These are phyloP conservation scores for Tiphia femorata DNA, from an alignment of 2,888 invertebrate species.

Conservation along the genomic window DNA sequence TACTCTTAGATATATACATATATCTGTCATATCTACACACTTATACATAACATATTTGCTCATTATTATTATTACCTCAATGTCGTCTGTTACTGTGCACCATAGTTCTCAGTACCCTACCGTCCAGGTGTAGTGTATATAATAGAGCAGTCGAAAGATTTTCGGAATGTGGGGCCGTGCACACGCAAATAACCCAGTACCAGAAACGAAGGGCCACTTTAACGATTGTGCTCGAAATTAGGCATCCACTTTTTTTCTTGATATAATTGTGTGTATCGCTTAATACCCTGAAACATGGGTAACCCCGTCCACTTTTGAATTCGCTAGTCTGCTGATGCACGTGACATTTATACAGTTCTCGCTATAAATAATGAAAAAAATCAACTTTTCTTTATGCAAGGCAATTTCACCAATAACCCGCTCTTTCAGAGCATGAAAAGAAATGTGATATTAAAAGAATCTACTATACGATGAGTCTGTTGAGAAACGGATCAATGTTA, in stretches of 20 bases:
- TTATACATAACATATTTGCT: constrained; percentile 27
- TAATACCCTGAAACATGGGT: too few relatives aligned
- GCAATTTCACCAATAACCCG: constrained; percentile 39
- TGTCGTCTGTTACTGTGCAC: constrained; percentile 41
- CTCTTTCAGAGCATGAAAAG: constrained; percentile 7
- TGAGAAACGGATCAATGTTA: not conserved
- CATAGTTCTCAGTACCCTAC: constrained; percentile 40
- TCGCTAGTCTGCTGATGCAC: too few relatives aligned
- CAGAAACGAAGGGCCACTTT: constrained; percentile 24
- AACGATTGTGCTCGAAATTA: constrained; percentile 67
- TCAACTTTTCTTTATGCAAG: constrained; percentile 65
- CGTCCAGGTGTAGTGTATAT: constrained; percentile 15
- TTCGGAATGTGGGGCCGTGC: constrained; percentile 34
- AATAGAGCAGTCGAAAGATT: constrained; percentile 22
- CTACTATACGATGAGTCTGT: constrained; percentile 8
- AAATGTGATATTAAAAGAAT: constrained; percentile 6
- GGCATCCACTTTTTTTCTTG: constrained; percentile 44
- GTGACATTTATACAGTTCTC: too few relatives aligned
- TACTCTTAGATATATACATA: constrained; percentile 66
- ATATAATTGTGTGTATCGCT: not conserved
- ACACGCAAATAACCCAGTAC: constrained; percentile 33
- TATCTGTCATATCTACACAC: constrained; percentile 48
- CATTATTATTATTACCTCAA: constrained; percentile 16
- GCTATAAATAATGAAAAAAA: constrained; percentile 12
- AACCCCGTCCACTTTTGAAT: too few relatives aligned